Evolutionary conservation across 2,797 vertebrate species (phyloP), one percentile per base, ranked within the genome.

Genomic region (Delichon dasypus): DNA sequence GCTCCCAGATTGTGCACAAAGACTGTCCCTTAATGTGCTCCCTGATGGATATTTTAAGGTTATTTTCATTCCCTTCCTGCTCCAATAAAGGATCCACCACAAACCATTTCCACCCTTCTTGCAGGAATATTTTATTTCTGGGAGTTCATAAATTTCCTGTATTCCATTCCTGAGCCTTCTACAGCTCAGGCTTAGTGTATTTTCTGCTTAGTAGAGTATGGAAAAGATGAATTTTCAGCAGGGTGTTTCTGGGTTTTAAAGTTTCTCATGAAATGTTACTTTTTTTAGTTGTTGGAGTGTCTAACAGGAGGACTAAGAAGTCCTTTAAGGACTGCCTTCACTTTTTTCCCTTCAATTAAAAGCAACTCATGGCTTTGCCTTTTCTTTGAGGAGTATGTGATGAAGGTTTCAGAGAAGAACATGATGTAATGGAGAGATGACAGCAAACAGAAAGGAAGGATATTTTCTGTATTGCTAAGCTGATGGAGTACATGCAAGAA

Each of bases 81-180:
- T 80, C 54, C 38, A 64, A 40, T 86, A 50, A 88, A 81, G 45
- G 89, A 92, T 85, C 82, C 45, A 92, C 79, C 79, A 51, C 83
- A 84, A 93, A 54, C 71, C 32, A 17, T 76, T 95, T 93, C 86
- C 85, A 53, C 71, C 34, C 47, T 79, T 93, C 76, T 93, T 80
- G 53, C 45, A 74, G 78, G 71, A 91, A 90, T 91, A 71, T 92
- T 94, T 89, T 94, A 86, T 82, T 94, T 86, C 85, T 91, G 61
- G 48, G 71, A 80, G 71, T 76, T 82, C 67, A 88, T 93, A 82
- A 89, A 93, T 96, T 89, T 93, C 60, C 88, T 62, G 16, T 4
- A 11, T 92, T 94, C 62, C 58, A 57, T 74, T 93, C 55, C 62
- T 67, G 42, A 92, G 74, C 50, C 67, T 55, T 89, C 64, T 70